These are phyloP conservation scores for Hypolimnas misippus DNA, from an alignment of 2,888 invertebrate species.

Conservation along the genomic window DNA sequence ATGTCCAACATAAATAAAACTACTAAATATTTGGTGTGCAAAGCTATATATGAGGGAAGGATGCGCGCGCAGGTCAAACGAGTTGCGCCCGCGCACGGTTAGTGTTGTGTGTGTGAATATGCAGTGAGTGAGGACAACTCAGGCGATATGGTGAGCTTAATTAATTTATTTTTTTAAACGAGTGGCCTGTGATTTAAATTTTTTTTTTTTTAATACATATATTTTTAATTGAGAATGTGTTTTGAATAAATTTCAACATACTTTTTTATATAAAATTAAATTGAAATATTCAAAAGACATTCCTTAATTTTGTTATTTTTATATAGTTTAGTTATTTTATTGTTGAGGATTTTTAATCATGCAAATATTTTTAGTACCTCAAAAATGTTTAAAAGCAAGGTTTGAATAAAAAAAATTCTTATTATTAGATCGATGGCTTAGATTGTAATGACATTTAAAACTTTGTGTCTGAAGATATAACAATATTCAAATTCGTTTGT, in stretches of 20 bases:
- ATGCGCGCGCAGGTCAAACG: conserved; percentile 47
- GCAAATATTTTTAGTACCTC: no score
- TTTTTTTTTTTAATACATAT: background rate
- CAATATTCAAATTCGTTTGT: background rate
- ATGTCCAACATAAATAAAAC: conserved; percentile 17
- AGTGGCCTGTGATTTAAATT: background rate
- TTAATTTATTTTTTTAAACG: background rate
- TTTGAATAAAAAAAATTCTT: background rate
- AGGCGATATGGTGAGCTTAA: conserved; percentile 48
- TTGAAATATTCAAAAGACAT: no score
- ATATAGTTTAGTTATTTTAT: no score
- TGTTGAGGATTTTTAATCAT: no score
- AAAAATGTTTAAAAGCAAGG: background rate
- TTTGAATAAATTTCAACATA: no score
- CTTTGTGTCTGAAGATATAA: background rate
- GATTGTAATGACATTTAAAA: background rate
- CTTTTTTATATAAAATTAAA: no score
- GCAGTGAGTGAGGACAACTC: conserved; percentile 48
- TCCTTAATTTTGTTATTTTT: background rate
- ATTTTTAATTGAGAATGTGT: no score
- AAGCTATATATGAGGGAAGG: conserved; percentile 50
- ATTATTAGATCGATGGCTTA: background rate
- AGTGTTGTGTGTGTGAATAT: conserved; percentile 48
- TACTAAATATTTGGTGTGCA: conserved; percentile 37
- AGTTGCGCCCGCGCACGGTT: conserved; percentile 40